Evolutionary conservation across 2,888 invertebrate species (phyloP), one percentile per base, ranked within the genome.

Genomic region (Caenorhabditis uteleia): DNA sequence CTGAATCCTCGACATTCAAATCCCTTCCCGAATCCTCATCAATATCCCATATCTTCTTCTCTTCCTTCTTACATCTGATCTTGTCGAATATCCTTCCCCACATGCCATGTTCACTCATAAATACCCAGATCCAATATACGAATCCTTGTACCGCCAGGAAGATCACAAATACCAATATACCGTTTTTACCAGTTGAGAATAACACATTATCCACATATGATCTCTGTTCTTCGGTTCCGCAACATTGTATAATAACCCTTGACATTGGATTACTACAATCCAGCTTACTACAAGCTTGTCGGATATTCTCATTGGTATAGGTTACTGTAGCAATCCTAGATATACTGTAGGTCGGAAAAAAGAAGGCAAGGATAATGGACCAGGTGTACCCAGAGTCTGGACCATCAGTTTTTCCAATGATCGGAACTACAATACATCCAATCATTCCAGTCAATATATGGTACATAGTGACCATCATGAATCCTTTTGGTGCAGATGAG

Each of bases 401-500:
- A 26, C 55, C 55, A 1, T 68, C 60, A 1, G 77, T 76, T 49
- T 77, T 73, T 7, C 27, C 39, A 46, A 79, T 73, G 40, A 79
- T 79, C 8, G 79, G 78, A 18, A 77, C 68, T 10, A 78, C 77
- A 43, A 79, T 79, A 7, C 71, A 58, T 10, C 79, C 77, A 34
- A 77, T 73, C 77, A 79, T 78, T 43, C 78, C 78, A 3, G 74
- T 68, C 29, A 79, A 60, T 23, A 79, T 73, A 42, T 78, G 72
- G 54, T 70, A 75, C 77, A 79, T 75, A 12, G 75, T 77, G 20
- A 79, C 68, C 51, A 79, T 59, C 29, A 77, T 77, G 61, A 77
- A 78, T 33, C 78, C 79, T 47, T 78, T 77, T 12, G 79, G 79
- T n/a, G 79, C 79, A 4, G 75, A 68, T 14, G 57, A 65, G 58